A percentile compares a stretch with the other conserved stretches of the same genome.
Evolutionary conservation across 2,113 vertebrate genomes (phyloP).

Genomic region (Dipodomys ordii): DNA sequence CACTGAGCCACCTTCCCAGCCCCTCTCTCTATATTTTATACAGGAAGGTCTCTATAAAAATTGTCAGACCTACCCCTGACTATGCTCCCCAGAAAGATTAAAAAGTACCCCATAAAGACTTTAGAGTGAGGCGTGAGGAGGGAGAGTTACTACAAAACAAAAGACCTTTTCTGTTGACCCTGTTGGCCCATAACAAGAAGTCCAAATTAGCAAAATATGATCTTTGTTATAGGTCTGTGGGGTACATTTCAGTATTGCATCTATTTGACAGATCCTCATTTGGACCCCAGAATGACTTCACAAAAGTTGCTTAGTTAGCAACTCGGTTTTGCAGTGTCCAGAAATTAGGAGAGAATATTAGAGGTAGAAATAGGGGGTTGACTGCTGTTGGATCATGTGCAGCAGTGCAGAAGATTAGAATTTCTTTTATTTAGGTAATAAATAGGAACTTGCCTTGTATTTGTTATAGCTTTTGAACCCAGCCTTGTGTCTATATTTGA

Average conservation of each 20-base stretch:
- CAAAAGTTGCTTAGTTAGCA: neutral
- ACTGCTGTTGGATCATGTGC: neutral
- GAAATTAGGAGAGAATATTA: neutral
- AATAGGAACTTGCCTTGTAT: neutral
- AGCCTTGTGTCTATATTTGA: neutral
- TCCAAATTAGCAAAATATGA: neutral
- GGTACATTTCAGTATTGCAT: neutral
- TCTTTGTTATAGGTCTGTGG: neutral
- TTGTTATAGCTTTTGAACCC: neutral
- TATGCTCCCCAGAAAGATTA: neutral
- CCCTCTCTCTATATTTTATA: constrained; percentile 2
- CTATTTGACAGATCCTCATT: neutral
- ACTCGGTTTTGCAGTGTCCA: neutral
- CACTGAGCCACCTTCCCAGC: no score
- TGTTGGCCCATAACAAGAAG: neutral
- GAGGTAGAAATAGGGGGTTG: neutral
- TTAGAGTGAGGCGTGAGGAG: neutral
- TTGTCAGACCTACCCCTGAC: neutral
- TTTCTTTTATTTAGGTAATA: constrained; percentile 31
- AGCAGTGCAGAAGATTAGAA: neutral
- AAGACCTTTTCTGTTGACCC: neutral
- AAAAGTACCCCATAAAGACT: neutral
- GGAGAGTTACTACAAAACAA: neutral
- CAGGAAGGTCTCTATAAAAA: neutral
- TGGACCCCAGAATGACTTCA: neutral